These are phyloP conservation scores for Cerastis leucographa DNA, from an alignment of 2,888 invertebrate genomes.

Conservation along the genomic window DNA sequence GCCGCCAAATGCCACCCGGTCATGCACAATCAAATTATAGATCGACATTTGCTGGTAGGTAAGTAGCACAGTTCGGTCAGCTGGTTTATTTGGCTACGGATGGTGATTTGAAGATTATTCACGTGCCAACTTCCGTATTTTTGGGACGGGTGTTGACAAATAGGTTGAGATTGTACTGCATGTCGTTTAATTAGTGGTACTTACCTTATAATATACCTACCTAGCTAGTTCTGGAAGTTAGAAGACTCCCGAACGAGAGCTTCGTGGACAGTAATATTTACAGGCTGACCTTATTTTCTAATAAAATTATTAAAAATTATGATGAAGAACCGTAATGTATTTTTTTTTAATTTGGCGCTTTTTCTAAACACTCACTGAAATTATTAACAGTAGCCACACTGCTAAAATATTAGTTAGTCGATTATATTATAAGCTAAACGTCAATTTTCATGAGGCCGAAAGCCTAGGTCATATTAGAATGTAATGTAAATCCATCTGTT, in stretches of 20 bases:
- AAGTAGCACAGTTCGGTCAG: slow-evolving; percentile 50
- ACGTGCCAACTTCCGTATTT: slow-evolving; percentile 66
- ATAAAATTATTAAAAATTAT: no score
- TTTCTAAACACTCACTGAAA: background rate
- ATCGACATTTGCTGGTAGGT: slow-evolving; percentile 63
- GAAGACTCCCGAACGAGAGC: background rate
- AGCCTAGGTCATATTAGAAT: background rate
- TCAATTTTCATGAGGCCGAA: background rate
- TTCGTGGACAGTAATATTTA: background rate
- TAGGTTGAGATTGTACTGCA: slow-evolving; percentile 4
- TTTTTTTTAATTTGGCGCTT: slow-evolving; percentile 4
- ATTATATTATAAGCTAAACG: background rate
- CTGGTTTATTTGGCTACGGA: slow-evolving; percentile 55
- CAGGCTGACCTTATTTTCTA: background rate
- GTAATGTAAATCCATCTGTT: background rate
- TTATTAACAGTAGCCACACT: slow-evolving; percentile 27
- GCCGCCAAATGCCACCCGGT: slow-evolving; percentile 65
- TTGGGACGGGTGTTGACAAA: slow-evolving; percentile 43
- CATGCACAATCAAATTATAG: slow-evolving; percentile 60
- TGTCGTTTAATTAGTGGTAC: background rate
- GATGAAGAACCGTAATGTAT: background rate
- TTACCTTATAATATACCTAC: no score
- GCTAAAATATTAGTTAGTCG: background rate
- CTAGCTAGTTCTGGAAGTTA: background rate
- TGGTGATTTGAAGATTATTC: slow-evolving; percentile 33